Base-by-base conservation (phyloP, 2,797 vertebrate genomes). In the Melanotaenia boesemani region DNA sequence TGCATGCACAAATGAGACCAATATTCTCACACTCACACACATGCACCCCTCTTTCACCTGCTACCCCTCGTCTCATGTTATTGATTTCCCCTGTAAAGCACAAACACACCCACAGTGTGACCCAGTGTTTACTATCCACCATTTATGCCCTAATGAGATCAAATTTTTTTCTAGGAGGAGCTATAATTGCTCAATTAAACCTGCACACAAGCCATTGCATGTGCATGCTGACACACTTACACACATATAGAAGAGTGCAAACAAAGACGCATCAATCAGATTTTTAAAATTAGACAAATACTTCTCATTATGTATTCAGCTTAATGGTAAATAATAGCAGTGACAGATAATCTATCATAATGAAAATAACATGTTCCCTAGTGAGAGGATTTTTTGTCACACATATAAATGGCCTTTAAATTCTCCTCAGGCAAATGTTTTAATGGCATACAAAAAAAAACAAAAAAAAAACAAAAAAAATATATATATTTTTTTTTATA, bases 71-170 rank as follows among this genome's bases (percentile, higher is more conserved):
- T 82, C 87, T 83, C 85, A 86, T 89, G 86, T 84, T 82, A 74
- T 80, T 72, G 61, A 48, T n/a, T 76, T 77, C 68, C 72, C 72
- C 76, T 67, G 15, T 75, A 74, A 86, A 88, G 88, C 63, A 83
- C 79, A 90, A 89, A 91, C 82, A 87, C 75, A 80, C 67, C 72
- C 84, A 86, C 80, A 75, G 80, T 80, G 84, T 84, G 85, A 89
- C 81, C 86, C 81, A 84, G 76, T 80, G 81, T 85, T 91, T 88
- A 80, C 84, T 75, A 88, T 92, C 86, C 77, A 65, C 86, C 81
- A 88, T 89, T 91, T 90, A 89, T 80, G 85, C 88, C 72, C 79
- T 92, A 90, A 94, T 92, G 88, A 86, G 86, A 91, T 92, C 79
- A 85, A 76, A 82, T 89, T 86, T 89, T 86, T 87, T 79, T 87